Conservation (phyloP, 2,888 invertebrate species). For the Didymodactylos carnosus region DNA sequence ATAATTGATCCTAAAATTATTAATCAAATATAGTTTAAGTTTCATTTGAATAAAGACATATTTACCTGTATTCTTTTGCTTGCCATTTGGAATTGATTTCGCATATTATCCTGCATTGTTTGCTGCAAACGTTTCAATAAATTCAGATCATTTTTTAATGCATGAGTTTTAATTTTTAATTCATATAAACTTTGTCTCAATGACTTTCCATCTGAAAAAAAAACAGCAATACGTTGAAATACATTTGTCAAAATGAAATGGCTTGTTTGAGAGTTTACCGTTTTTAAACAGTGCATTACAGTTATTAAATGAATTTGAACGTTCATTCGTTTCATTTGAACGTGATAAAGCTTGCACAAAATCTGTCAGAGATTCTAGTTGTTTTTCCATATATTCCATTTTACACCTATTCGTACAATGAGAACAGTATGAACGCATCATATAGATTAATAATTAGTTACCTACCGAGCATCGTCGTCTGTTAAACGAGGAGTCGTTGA, state of each 20-base stretch:
- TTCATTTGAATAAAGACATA: not conserved
- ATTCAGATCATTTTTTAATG: not conserved
- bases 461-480: slow-evolving; percentile 7
- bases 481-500: not conserved
- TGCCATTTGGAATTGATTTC: not conserved
- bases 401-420: not conserved
- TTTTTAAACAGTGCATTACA: too few relatives aligned
- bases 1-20: not conserved
- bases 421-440: too few relatives aligned
- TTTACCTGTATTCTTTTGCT: not conserved
- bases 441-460: not conserved
- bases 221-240: too few relatives aligned
- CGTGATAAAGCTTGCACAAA: not conserved
- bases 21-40: not conserved
- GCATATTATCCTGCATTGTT: not conserved
- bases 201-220: not conserved
- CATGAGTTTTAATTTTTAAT: not conserved
- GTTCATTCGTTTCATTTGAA: not conserved
- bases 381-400: slow-evolving; percentile 12
- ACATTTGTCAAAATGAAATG: too few relatives aligned
- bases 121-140: not conserved
- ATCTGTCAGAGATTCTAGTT: slow-evolving; percentile 8
- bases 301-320: too few relatives aligned
- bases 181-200: not conserved
- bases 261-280: too few relatives aligned